Evolutionary conservation across 2,888 invertebrate genomes (phyloP), one percentile per base, ranked within the genome.

Genomic region (Agrochola macilenta): DNA sequence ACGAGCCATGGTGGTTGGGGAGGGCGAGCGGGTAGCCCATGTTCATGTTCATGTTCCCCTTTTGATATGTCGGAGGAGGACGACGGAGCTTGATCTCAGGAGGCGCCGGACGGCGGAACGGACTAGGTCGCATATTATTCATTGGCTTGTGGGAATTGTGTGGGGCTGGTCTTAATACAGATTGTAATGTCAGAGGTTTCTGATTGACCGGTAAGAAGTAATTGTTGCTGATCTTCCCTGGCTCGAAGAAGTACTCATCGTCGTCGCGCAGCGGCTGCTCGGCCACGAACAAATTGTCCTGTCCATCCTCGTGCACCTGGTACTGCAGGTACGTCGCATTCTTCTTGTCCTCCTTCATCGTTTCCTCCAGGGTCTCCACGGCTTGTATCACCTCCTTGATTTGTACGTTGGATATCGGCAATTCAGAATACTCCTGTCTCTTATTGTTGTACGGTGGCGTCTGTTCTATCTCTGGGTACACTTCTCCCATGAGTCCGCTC

Each of bases 81-180:
- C 96, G 91, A 60, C 96, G 94, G n/a, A 95, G 82, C 82, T 95
- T 96, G 43, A 97, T 96, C 89, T 96, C 96, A n/a, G 96, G 96
- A 0, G 96, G 96, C 5, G 89, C 88, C 0, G 97, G 96, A 17
- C 96, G 92, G 64, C 96, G 93, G 82, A 94, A 96, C 0, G 93
- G 94, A 46, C 30, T 39, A 20, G 95, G 95, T 78, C 96, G 90
- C 86, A 92, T 91, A 58, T 93, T 92, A 12, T 91, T 92, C 77
- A 87, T 90, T 0, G 92, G 94, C 61, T 92, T 91, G 2, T 93
- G 93, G 12, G 91, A 23, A 60, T 35, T 73, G 17, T 81, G 81
- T 26, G 65, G 90, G 43, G 87, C 92, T 0, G 97, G 97, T 7
- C 96, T 91, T 85, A 97, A 87, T 2, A 97, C 97, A 8, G 95